Conservation (phyloP, 2,797 vertebrate species). For the Cyprinodon diabolis region DNA sequence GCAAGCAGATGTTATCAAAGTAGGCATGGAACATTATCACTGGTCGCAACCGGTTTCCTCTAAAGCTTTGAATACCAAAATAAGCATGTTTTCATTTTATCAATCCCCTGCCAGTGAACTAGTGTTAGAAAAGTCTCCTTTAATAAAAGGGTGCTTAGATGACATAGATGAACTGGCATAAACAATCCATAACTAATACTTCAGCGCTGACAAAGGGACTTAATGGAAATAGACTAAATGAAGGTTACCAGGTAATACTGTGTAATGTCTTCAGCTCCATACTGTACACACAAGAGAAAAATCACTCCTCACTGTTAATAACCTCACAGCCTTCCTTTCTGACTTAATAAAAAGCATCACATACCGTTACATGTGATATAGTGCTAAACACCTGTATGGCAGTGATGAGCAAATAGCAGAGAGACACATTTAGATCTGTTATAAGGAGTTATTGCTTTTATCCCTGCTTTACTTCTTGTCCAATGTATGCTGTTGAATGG, state of each 20-base stretch:
- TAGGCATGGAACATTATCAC: constrained; percentile 36
- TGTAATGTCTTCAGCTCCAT: constrained; percentile 11
- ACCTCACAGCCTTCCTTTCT: constrained; percentile 2
- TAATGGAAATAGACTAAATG: constrained; percentile 38
- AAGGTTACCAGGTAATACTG: constrained; percentile 23
- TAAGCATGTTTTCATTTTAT: constrained; percentile 34
- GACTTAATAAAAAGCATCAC: constrained; percentile 11
- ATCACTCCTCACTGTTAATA: constrained; percentile 47
- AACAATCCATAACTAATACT: constrained; percentile 31
- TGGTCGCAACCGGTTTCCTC: constrained; percentile 35
- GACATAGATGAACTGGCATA: constrained; percentile 25
- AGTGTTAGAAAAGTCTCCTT: constrained; percentile 28
- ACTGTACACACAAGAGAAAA: constrained; percentile 21
- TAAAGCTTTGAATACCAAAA: constrained; percentile 19
- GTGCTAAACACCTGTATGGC: constrained; percentile 32
- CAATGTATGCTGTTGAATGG: constrained; percentile 41
- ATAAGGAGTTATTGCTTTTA: constrained; percentile 33
- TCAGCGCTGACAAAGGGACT: constrained; percentile 24
- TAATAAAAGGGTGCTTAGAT: constrained; percentile 39
- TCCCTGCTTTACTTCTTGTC: constrained; percentile 16
- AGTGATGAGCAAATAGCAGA: not conserved
- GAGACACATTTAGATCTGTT: constrained; percentile 1
- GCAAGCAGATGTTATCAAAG: constrained; percentile 45
- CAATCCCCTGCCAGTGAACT: constrained; percentile 13
- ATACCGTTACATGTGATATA: constrained; percentile 37